These are phyloP conservation scores for Scytalopus superciliaris DNA, from an alignment of 2,113 vertebrate genomes.

Conservation along the genomic window DNA sequence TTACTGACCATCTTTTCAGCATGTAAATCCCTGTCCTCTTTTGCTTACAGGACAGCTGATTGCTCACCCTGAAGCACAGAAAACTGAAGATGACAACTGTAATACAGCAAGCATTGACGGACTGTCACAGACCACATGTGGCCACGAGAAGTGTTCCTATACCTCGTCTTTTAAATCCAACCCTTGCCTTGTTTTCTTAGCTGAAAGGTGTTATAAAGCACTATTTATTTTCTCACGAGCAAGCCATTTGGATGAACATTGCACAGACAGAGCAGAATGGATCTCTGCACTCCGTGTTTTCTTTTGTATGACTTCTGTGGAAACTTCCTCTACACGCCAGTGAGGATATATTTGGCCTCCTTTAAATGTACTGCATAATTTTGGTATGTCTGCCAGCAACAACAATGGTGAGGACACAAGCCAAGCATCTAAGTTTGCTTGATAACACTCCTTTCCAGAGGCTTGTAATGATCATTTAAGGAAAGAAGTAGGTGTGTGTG, in stretches of 20 bases:
- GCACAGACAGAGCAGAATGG: neutral
- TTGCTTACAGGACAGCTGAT: constrained; percentile 76
- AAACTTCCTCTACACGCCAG: constrained; percentile 43
- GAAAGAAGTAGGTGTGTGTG: neutral
- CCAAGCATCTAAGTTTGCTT: neutral
- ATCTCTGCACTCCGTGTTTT: neutral
- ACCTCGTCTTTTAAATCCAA: neutral
- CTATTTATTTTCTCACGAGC: constrained; percentile 67
- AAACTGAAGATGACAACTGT: neutral
- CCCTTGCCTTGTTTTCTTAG: neutral
- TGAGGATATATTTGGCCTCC: constrained; percentile 35
- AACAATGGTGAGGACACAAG: neutral
- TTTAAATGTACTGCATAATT: constrained; percentile 43
- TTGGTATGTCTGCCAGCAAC: constrained; percentile 9
- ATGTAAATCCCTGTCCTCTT: neutral
- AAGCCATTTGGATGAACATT: neutral
- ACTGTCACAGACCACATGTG: neutral
- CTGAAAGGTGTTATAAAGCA: constrained; percentile 15
- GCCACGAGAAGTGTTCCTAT: neutral
- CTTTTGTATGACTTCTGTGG: constrained; percentile 30
- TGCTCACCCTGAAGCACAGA: neutral
- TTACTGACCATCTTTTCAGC: neutral
- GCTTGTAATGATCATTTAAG: neutral
- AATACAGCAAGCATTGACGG: neutral
- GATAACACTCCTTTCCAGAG: constrained; percentile 1